A percentile compares a stretch with the other conserved stretches of the same genome.
Evolutionary conservation across 1,140 invertebrate genomes (phyloP).

Genomic region (Theocolax elegans): DNA sequence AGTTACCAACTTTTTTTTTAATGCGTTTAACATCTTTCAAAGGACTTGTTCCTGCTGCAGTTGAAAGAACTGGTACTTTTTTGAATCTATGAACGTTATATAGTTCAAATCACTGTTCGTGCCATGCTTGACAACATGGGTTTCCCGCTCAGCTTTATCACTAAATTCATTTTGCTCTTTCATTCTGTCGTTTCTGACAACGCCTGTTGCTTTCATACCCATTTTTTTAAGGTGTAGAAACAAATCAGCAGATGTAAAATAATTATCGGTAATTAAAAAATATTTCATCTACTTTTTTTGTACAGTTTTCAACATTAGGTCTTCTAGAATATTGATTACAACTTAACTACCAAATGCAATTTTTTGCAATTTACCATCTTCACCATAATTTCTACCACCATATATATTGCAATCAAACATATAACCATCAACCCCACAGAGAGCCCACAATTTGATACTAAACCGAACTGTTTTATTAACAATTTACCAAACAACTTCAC

Average conservation of each 20-base stretch:
- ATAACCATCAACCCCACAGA: too few species aligned
- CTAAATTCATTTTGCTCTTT: not conserved
- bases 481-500: not conserved
- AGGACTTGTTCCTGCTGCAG: too few species aligned
- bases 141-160: not conserved
- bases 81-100: constrained; percentile 34
- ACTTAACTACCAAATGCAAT: constrained; percentile 19
- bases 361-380: constrained; percentile 12
- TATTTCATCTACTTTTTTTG: not conserved
- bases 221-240: constrained; percentile 17
- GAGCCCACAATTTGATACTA: too few species aligned
- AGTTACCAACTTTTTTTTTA: not conserved
- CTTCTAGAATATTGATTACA: constrained; percentile 12
- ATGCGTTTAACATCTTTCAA: too few species aligned
- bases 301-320: not conserved
- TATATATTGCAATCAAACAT: too few species aligned
- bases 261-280: constrained; percentile 29
- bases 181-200: not conserved
- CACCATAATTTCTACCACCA: too few species aligned
- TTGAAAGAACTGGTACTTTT: too few species aligned
- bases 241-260: constrained; percentile 28
- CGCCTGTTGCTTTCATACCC: not conserved
- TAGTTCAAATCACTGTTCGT: constrained; percentile 32
- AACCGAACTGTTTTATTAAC: constrained; percentile 28
- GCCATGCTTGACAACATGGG: constrained; percentile 14